Conservation (phyloP, 2,888 invertebrate species). For the Pseudolycoriella hygida region DNA sequence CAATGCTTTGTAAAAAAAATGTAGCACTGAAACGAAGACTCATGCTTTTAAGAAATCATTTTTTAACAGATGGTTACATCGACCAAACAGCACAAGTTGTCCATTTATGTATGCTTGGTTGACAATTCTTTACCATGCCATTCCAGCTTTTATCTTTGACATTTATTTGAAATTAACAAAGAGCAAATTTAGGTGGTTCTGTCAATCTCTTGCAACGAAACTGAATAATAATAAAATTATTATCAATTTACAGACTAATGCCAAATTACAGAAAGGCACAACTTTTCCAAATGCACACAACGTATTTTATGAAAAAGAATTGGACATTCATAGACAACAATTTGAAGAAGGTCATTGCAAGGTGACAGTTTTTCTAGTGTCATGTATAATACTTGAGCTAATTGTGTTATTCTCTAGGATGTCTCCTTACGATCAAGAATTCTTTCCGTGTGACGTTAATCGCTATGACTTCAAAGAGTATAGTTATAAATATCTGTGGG, state of each 20-base stretch:
- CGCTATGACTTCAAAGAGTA: constrained; percentile 8
- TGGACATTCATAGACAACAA: constrained; percentile 13
- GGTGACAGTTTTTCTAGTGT: constrained; percentile 6
- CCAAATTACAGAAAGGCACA: constrained; percentile 14
- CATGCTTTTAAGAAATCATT: constrained; percentile 1
- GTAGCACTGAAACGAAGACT: not conserved
- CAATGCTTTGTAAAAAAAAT: not conserved
- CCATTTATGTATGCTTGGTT: constrained; percentile 11
- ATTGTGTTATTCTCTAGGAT: constrained; percentile 9
- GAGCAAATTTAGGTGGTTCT: constrained; percentile 6
- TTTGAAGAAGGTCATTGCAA: constrained; percentile 12
- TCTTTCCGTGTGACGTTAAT: constrained; percentile 13
- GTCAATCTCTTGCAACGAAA: no score
- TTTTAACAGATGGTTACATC: constrained; percentile 11
- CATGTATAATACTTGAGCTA: not conserved
- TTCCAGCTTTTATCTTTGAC: constrained; percentile 13
- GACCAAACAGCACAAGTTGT: constrained; percentile 9
- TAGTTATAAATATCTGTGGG: constrained; percentile 10
- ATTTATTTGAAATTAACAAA: constrained; percentile 8
- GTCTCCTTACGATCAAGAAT: constrained; percentile 12
- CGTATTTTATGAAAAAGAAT: constrained; percentile 13
- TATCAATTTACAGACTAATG: constrained; percentile 10
- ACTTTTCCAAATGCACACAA: constrained; percentile 10
- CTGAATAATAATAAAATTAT: no score
- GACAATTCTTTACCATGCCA: constrained; percentile 14